A percentile compares a stretch with the other conserved stretches of the same genome.
Conservation (phyloP, 2,797 vertebrate genomes). For the Sebastes kiyomatsui region DNA sequence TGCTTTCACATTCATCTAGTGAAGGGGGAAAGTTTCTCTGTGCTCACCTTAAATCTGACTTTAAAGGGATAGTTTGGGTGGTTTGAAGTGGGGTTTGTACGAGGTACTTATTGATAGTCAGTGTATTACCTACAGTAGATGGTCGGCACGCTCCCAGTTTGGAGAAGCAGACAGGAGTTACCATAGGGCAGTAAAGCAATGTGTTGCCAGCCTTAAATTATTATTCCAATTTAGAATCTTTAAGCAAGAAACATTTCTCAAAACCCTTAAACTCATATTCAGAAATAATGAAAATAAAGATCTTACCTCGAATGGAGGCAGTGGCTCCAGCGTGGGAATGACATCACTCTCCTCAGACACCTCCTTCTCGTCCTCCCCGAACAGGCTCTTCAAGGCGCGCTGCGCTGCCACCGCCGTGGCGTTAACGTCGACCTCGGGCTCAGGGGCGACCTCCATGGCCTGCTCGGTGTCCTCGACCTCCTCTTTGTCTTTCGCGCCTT, state of each 20-base stretch:
- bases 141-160: too few species aligned
- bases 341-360: constrained; percentile 93
- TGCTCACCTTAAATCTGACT: background rate
- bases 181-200: too few species aligned
- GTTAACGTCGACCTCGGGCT: constrained; percentile 80
- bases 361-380: constrained; percentile 94
- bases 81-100: too few species aligned
- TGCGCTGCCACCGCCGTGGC: constrained; percentile 85
- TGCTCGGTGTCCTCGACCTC: constrained; percentile 88
- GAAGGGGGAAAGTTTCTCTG: background rate
- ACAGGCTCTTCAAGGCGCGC: constrained; percentile 93
- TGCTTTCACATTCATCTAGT: background rate
- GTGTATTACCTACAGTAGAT: too few species aligned
- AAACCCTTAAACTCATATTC: background rate
- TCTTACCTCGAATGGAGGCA: constrained; percentile 90
- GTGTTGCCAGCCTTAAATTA: background rate
- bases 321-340: constrained; percentile 95
- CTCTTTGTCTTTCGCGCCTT: constrained; percentile 91
- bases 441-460: constrained; percentile 83
- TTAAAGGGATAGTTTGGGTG: background rate
- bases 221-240: background rate
- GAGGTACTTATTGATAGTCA: too few species aligned
- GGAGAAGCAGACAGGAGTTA: too few species aligned
- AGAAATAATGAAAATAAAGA: background rate
- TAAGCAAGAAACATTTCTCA: background rate